Evolutionary conservation across 2,113 vertebrate species (phyloP), one percentile per base, ranked within the genome.

Genomic region (Pomatostomus ruficeps): DNA sequence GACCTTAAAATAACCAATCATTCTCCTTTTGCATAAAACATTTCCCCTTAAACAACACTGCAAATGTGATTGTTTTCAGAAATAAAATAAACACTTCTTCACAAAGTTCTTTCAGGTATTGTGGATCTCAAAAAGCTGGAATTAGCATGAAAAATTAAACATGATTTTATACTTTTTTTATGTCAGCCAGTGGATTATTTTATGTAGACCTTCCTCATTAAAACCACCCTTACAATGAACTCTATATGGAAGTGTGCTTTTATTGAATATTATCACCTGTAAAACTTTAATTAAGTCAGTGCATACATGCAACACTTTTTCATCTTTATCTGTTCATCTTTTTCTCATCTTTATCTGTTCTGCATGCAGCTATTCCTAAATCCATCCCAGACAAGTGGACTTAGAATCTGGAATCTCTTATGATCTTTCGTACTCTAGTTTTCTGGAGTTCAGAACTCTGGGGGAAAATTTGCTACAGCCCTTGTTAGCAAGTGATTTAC

Each of bases 401-500:
- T 2, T 26, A 63, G 40, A 89, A 46, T 33, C 23, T 54, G 18
- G 18, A 67, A 43, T 88, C 15, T 89, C 43, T 78, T 45, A 38
- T 24, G 18, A 72, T 59, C 16, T 74, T 57, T 66, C 38, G 12
- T 57, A 62, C 19, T 87, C 31, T 43, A 11, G 22, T 84, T 89
- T 89, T 12, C 73, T 63, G 22, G 70, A 70, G 25, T 78, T 90
- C 12, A 29, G 77, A 97, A 89, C 72, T 71, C 73, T 46, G n/a
- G n/a, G 40, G 49, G 35, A 84, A 74, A 77, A 58, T 71, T 90
- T 91, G 25, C 29, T 84, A 18, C 58, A 88, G 28, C 23, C 28
- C 43, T 93, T 66, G 48, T 90, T 94, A 88, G 57, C 54, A 81
- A 40, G 33, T 94, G 91, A 94, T 97, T 97, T 97, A 96, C 66